Evolutionary conservation across 2,797 vertebrate species (phyloP).

Genomic region (Chrosomus eos): DNA sequence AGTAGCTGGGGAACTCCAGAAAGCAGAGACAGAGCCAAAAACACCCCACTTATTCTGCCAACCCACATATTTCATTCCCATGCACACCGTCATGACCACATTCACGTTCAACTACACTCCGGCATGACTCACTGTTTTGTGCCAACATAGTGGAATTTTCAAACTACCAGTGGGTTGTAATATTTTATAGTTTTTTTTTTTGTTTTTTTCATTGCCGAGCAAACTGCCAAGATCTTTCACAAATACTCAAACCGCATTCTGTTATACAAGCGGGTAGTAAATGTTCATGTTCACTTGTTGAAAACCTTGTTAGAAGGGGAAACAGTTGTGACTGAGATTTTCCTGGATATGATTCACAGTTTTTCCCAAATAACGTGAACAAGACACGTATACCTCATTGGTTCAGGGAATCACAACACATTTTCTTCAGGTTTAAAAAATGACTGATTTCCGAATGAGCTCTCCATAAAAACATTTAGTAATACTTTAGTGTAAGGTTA

Average conservation of each 20-base stretch:
- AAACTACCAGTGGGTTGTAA: slow-evolving; percentile 22
- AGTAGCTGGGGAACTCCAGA: slow-evolving; percentile 54
- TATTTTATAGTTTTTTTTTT: slow-evolving; percentile 29
- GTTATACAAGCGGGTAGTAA: slow-evolving; percentile 38
- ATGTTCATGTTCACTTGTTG: slow-evolving; percentile 20
- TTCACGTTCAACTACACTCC: slow-evolving; percentile 30
- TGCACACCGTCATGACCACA: slow-evolving; percentile 44
- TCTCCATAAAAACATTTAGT: slow-evolving; percentile 4
- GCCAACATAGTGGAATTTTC: slow-evolving; percentile 29
- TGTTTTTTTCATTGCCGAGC: neutral
- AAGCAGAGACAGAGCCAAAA: slow-evolving; percentile 56
- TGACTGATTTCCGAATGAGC: neutral
- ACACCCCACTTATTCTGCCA: slow-evolving; percentile 46
- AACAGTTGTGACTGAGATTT: slow-evolving; percentile 37
- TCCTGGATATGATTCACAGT: slow-evolving; percentile 45
- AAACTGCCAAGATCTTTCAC: slow-evolving; percentile 29
- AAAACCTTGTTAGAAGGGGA: slow-evolving; percentile 34
- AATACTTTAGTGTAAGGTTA: too few species aligned
- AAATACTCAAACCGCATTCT: slow-evolving; percentile 38
- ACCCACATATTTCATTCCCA: slow-evolving; percentile 48
- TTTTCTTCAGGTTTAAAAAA: slow-evolving; percentile 5
- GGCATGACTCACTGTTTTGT: slow-evolving; percentile 31
- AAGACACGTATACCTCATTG: neutral
- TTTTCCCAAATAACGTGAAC: slow-evolving; percentile 27
- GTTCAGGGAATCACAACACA: neutral